Base-by-base conservation (phyloP, 2,797 vertebrate species). In the Falco biarmicus region DNA sequence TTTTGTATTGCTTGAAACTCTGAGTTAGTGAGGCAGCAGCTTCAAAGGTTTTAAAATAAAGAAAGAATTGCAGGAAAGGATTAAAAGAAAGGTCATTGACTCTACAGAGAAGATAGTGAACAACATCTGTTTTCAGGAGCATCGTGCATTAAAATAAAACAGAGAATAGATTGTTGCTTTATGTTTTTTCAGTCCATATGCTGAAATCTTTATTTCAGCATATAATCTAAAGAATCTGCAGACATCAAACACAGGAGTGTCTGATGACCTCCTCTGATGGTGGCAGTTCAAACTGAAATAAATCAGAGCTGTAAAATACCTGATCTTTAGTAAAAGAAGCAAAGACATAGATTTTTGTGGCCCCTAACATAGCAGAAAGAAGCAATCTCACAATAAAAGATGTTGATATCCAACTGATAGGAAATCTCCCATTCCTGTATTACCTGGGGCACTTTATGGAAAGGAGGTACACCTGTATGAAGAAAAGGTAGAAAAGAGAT, bases 31-130 rank as follows among this genome's bases (percentile, higher is more conserved):
- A 87, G 47, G 43, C 29, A 84, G 47, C 19, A 73, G 10, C 64
- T 95, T 87, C 66, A 90, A 91, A 78, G 37, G 3, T 43, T 85
- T 88, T 95, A 53, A 91, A 92, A 78, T 76, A 54, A 59, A 87
- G 45, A 76, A 70, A 1, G 15, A 69, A 57, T 73, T 69, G 28
- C 1, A 2, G 21, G 31, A 81, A 93, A 75, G 12, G 29, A 91
- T 91, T 88, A 79, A 47, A 87, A 82, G 39, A 90, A 87, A 92
- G 70, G 39, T 76, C 54, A 73, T 28, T 84, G 54, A 63, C n/a
- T 92, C 14, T 54, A 84, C 28, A 89, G 34, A 51, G 70, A 91
- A 21, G 74, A 66, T 3, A 60, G 17, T 26, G 64, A 85, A 51
- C 26, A 89, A 32, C n/a, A 48, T 88, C 29, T 90, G 31, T 76